These are phyloP conservation scores for Drosophila meridiana DNA, from an alignment of 2,888 invertebrate species.

Conservation along the genomic window DNA sequence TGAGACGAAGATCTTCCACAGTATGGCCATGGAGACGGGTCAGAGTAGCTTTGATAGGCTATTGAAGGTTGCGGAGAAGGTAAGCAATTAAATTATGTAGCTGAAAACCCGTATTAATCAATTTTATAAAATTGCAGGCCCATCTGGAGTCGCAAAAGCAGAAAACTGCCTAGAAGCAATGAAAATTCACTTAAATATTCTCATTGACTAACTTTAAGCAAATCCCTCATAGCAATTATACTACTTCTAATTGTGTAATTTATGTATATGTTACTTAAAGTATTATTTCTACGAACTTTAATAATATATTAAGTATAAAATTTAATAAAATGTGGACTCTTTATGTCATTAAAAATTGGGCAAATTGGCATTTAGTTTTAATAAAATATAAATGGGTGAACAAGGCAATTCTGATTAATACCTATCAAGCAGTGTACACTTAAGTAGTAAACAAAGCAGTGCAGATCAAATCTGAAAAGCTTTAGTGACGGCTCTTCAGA, in stretches of 20 bases:
- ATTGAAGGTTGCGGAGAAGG: constrained; percentile 87
- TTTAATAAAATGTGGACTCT: constrained; percentile 5
- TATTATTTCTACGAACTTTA: constrained; percentile 51
- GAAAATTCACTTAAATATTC: constrained; percentile 11
- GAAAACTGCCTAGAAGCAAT: constrained; percentile 51
- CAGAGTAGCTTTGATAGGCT: constrained; percentile 88
- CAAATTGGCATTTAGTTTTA: background rate
- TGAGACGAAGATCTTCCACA: constrained; percentile 85
- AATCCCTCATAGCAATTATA: constrained; percentile 20
- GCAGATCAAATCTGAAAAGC: background rate
- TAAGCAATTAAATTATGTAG: constrained; percentile 23
- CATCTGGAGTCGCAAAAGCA: constrained; percentile 47
- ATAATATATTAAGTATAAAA: constrained; percentile 6
- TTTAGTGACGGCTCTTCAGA: background rate
- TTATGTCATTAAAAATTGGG: background rate
- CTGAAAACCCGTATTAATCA: background rate
- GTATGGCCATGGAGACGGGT: constrained; percentile 88
- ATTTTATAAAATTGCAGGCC: constrained; percentile 30
- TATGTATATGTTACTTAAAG: constrained; percentile 57
- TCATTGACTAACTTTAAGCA: constrained; percentile 9
- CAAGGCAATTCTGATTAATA: background rate
- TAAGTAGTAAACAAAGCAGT: background rate
- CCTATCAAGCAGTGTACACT: background rate
- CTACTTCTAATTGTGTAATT: constrained; percentile 25
- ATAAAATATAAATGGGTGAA: background rate